phyloP scores from a whole-genome alignment of 1,140 invertebrate genomes.

The Doryteuthis pealeii region DNA sequence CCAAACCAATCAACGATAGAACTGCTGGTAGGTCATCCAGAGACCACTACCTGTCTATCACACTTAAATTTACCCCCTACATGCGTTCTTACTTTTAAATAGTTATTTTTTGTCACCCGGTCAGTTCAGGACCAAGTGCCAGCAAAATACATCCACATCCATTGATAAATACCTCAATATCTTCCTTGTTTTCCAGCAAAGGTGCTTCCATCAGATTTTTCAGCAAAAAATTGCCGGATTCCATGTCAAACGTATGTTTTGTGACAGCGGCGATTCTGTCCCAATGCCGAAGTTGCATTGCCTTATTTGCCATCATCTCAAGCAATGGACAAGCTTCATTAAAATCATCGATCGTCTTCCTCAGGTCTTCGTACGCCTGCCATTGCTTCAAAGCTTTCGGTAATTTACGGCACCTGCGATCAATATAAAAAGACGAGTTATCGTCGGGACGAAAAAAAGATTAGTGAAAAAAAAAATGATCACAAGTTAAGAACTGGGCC shows the following conservation, averaged over 20 bases:
- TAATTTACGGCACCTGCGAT: background rate
- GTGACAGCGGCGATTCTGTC: background rate
- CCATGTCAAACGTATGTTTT: background rate
- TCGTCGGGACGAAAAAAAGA: too few species aligned
- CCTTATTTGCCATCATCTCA: background rate
- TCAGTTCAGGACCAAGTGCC: background rate
- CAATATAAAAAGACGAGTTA: too few species aligned
- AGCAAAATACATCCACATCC: too few species aligned
- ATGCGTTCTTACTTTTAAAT: background rate
- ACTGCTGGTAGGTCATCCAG: too few species aligned
- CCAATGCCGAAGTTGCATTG: background rate
- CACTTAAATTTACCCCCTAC: background rate
- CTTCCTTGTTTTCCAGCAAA: background rate
- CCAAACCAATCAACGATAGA: too few species aligned
- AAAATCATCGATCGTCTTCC: background rate
- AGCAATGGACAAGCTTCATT: background rate
- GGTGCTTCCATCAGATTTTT: background rate
- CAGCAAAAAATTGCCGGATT: background rate
- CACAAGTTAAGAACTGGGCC: too few species aligned
- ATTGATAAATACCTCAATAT: background rate
- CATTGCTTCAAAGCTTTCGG: background rate
- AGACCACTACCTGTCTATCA: slow-evolving; percentile 78
- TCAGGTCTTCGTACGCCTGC: background rate
- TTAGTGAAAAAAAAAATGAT: too few species aligned
- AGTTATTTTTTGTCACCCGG: background rate